Evolutionary conservation across 1,140 invertebrate genomes (phyloP).

Genomic region (Leptopilina clavipes): DNA sequence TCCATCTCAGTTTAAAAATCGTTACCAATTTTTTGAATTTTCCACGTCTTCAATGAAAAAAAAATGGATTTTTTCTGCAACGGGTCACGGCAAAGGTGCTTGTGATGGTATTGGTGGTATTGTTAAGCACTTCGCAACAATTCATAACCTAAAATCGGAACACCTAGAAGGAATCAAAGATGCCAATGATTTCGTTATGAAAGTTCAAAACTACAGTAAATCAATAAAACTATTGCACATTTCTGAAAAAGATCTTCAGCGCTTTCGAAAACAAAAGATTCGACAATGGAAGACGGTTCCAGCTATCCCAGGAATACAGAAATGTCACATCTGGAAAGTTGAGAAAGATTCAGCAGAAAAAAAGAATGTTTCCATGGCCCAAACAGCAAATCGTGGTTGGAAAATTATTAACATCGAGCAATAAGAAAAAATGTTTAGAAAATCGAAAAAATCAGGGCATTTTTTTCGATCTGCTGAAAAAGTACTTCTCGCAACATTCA

Average conservation of each 20-base stretch:
- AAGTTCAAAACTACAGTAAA: not conserved
- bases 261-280: not conserved
- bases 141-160: not conserved
- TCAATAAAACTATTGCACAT: conserved; percentile 4
- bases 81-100: not conserved
- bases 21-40: not conserved
- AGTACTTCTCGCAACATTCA: too few relatives aligned
- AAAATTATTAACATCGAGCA: too few relatives aligned
- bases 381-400: not conserved
- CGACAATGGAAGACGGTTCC: not conserved
- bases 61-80: conserved; percentile 18
- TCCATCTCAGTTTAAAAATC: not conserved
- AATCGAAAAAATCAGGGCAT: not conserved
- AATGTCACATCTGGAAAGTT: not conserved
- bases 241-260: not conserved
- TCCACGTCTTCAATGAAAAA: not conserved
- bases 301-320: not conserved
- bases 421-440: too few relatives aligned
- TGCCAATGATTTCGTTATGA: not conserved
- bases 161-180: not conserved
- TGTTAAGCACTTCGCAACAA: not conserved
- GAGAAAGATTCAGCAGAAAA: not conserved
- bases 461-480: too few relatives aligned
- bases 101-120: not conserved
- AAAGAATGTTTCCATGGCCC: not conserved